phyloP scores from a whole-genome alignment of 2,888 invertebrate genomes.

The Ormyrus pomaceus region DNA sequence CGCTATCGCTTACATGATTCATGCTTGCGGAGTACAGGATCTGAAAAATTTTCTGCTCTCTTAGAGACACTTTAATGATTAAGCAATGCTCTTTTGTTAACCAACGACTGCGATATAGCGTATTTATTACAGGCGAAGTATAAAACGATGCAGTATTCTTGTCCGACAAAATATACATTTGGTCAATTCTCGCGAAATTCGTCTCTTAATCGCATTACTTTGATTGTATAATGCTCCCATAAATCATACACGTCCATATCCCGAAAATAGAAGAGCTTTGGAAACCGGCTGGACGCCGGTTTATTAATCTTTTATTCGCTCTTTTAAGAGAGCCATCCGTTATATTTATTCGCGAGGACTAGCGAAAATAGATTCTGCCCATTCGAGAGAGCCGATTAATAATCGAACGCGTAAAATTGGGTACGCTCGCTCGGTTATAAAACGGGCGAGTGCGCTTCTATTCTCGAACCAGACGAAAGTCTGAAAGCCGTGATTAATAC shows the following conservation, averaged over 20 bases:
- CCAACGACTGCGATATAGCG: too few relatives aligned
- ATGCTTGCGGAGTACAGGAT: too few relatives aligned
- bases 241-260: too few relatives aligned
- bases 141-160: too few relatives aligned
- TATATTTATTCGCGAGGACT: background rate
- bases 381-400: slow-evolving; percentile 12
- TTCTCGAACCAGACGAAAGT: slow-evolving; percentile 40
- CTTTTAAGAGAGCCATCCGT: background rate
- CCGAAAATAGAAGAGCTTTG: too few relatives aligned
- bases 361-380: slow-evolving; percentile 1
- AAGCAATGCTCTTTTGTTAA: background rate
- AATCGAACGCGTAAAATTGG: slow-evolving; percentile 2
- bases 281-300: background rate
- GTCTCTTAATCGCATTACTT: too few relatives aligned
- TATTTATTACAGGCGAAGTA: too few relatives aligned
- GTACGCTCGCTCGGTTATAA: background rate
- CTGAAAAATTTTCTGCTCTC: too few relatives aligned
- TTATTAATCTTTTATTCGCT: slow-evolving; percentile 11
- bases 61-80: background rate
- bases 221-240: too few relatives aligned
- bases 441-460: slow-evolving; percentile 4
- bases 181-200: too few relatives aligned
- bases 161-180: too few relatives aligned
- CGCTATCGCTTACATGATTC: too few relatives aligned
- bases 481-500: slow-evolving; percentile 27